phyloP scores from a whole-genome alignment of 2,888 invertebrate genomes.

The Volucella bombylans region DNA sequence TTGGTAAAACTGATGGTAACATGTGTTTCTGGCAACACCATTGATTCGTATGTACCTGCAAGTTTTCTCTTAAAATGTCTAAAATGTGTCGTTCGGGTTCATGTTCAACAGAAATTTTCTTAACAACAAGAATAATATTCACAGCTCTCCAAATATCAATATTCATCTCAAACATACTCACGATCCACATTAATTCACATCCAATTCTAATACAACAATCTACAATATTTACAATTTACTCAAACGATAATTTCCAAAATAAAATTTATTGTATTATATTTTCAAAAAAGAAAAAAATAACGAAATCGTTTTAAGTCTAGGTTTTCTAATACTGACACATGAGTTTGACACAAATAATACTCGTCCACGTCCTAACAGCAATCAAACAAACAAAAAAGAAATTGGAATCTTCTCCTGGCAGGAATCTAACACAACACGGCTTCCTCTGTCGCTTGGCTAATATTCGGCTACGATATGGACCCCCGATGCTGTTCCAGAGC shows the following conservation, averaged over 20 bases:
- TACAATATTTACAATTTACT: too few species aligned
- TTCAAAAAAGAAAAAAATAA: background rate
- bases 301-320: slow-evolving; percentile 52
- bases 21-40: too few species aligned
- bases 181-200: too few species aligned
- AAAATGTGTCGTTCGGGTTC: background rate
- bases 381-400: slow-evolving; percentile 9
- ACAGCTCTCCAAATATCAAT: too few species aligned
- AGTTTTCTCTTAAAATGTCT: too few species aligned
- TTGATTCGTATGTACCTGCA: too few species aligned
- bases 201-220: too few species aligned
- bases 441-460: background rate
- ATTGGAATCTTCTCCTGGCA: slow-evolving; percentile 41
- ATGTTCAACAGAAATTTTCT: background rate
- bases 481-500: slow-evolving; percentile 79
- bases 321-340: slow-evolving; percentile 69
- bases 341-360: slow-evolving; percentile 35
- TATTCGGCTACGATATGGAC: slow-evolving; percentile 74
- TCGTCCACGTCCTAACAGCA: background rate
- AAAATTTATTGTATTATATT: slow-evolving; percentile 49
- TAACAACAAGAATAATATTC: background rate
- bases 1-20: too few species aligned
- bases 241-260: too few species aligned
- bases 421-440: slow-evolving; percentile 54
- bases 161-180: background rate